phyloP scores from a whole-genome alignment of 2,888 invertebrate species.

The Dugesia japonica region DNA sequence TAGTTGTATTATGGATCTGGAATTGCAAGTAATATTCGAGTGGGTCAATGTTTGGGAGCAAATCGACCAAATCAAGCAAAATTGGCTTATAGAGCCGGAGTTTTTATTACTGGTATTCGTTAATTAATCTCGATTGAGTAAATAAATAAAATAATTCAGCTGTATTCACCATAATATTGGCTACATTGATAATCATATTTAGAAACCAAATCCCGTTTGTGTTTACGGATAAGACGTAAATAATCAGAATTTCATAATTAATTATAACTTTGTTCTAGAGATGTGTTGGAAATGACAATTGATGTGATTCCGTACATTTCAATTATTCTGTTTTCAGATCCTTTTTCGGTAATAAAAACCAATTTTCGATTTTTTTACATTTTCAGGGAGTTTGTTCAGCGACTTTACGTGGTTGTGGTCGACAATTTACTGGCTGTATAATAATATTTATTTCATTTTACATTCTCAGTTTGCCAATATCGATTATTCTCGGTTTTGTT shows the following conservation, averaged over 20 bases:
- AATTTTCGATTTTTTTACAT: background rate
- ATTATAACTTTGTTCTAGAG: background rate
- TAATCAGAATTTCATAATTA: background rate
- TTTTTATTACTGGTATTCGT: background rate
- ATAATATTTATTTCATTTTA: background rate
- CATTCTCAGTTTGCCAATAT: background rate
- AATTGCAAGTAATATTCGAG: background rate
- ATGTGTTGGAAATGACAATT: background rate
- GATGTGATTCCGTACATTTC: background rate
- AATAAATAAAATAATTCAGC: background rate
- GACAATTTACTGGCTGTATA: background rate
- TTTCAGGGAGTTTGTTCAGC: slow-evolving; percentile 6
- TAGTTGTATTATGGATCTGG: background rate
- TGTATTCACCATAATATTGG: background rate
- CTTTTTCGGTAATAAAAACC: background rate
- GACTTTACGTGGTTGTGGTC: background rate
- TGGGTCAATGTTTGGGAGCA: background rate
- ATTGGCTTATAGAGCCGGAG: background rate
- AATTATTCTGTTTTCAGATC: background rate
- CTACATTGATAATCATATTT: background rate
- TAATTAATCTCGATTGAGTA: background rate
- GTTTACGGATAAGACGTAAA: background rate
- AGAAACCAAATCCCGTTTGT: background rate
- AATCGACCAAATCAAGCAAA: background rate
- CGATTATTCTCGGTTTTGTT: background rate